phyloP scores from a whole-genome alignment of 2,888 invertebrate genomes.

The Drosophila phalerata region DNA sequence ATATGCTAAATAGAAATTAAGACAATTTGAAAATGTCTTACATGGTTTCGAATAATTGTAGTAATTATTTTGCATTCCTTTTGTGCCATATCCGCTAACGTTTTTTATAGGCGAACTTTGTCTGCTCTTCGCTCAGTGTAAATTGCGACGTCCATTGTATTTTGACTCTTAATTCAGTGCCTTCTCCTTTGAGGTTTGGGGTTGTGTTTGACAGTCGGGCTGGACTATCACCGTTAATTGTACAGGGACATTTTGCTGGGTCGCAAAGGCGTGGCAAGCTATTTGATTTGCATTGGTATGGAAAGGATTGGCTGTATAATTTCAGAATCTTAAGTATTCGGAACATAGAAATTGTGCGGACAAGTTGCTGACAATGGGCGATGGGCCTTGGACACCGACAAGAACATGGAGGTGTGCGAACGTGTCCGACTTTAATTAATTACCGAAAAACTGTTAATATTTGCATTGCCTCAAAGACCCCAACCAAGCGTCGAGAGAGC shows the following conservation, averaged over 20 bases:
- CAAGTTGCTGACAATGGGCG: slow-evolving; percentile 4
- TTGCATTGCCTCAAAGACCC: slow-evolving; percentile 63
- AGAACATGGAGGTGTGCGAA: slow-evolving; percentile 35
- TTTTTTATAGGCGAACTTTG: neutral
- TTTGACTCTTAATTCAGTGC: slow-evolving; percentile 58
- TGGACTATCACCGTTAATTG: slow-evolving; percentile 19
- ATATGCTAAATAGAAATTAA: too few species aligned
- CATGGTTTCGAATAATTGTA: too few species aligned
- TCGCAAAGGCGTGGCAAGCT: slow-evolving; percentile 1
- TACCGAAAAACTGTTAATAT: slow-evolving; percentile 79
- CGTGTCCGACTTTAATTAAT: slow-evolving; percentile 74
- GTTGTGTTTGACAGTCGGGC: neutral
- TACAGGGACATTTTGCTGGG: slow-evolving; percentile 1
- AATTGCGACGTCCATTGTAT: slow-evolving; percentile 28
- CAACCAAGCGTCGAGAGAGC: slow-evolving; percentile 6
- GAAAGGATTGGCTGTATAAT: slow-evolving; percentile 10
- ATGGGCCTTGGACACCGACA: slow-evolving; percentile 25
- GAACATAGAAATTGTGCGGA: slow-evolving; percentile 9
- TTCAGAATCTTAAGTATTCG: slow-evolving; percentile 9
- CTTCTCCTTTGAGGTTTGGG: neutral
- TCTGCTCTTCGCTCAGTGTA: slow-evolving; percentile 15
- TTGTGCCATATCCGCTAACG: neutral
- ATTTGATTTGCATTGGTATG: slow-evolving; percentile 11
- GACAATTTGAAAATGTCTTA: too few species aligned
- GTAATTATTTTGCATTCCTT: neutral